A percentile compares a stretch with the other conserved stretches of the same genome.
phyloP scores from a whole-genome alignment of 2,113 vertebrate species.

The Anarrhichthys ocellatus region DNA sequence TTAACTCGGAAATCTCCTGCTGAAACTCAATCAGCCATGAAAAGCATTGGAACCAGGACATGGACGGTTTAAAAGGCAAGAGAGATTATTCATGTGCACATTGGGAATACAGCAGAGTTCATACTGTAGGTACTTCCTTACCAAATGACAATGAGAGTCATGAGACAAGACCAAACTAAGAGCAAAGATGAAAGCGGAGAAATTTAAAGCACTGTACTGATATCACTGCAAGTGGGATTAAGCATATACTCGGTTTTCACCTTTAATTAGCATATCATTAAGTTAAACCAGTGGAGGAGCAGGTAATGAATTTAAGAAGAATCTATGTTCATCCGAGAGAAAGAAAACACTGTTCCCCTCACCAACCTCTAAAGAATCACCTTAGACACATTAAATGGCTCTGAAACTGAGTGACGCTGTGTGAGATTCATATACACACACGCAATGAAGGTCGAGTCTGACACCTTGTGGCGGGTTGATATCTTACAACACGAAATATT shows the following conservation, averaged over 20 bases:
- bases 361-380: not conserved
- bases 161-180: slow-evolving; percentile 4
- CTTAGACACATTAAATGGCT: not conserved
- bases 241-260: not conserved
- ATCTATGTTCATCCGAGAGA: slow-evolving; percentile 6
- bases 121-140: not conserved
- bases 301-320: not conserved
- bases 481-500: slow-evolving; percentile 13
- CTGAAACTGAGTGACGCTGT: slow-evolving; percentile 6
- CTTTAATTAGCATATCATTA: not conserved
- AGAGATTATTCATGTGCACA: slow-evolving; percentile 31
- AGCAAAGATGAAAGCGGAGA: slow-evolving; percentile 7
- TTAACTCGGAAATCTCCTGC: not conserved
- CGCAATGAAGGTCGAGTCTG: slow-evolving; percentile 60
- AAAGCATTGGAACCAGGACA: slow-evolving; percentile 4
- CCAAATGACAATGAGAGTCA: not conserved
- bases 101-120: not conserved
- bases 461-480: slow-evolving; percentile 76
- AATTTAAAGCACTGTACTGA: not conserved
- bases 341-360: slow-evolving; percentile 4
- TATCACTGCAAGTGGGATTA: slow-evolving; percentile 4
- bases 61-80: not conserved
- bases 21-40: slow-evolving; percentile 20
- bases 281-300: not conserved
- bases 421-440: not conserved